phyloP scores from a whole-genome alignment of 2,888 invertebrate genomes.

The Itoplectis maculator region DNA sequence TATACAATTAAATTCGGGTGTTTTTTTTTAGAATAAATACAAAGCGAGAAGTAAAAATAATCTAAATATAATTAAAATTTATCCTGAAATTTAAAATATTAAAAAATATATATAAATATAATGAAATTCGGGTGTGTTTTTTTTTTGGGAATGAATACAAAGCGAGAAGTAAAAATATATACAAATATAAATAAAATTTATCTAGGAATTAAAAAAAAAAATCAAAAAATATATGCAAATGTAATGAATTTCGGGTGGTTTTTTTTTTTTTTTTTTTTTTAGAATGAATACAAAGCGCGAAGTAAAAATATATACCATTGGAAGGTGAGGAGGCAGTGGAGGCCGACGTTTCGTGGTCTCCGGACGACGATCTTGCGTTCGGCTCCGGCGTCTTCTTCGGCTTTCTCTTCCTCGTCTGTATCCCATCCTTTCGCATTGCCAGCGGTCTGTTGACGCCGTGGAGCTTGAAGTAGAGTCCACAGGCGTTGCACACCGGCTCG shows the following conservation, averaged over 20 bases:
- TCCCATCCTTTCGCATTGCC: conserved; percentile 98
- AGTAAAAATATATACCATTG: conserved; percentile 73
- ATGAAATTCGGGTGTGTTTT: too few species aligned
- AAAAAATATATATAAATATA: too few species aligned
- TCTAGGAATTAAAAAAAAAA: too few species aligned
- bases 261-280: neutral
- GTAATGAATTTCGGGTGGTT: neutral
- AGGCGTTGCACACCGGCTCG: conserved; percentile 99
- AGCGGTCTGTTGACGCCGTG: conserved; percentile 96
- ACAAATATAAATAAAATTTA: too few species aligned
- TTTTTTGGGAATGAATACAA: too few species aligned
- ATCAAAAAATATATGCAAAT: too few species aligned
- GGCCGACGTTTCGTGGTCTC: conserved; percentile 78
- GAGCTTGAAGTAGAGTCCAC: conserved; percentile 98
- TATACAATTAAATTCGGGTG: conserved; percentile 12
- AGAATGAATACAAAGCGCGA: neutral
- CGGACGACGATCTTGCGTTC: conserved; percentile 77
- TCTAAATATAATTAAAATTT: neutral
- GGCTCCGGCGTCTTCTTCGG: conserved; percentile 91
- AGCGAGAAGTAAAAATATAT: too few species aligned
- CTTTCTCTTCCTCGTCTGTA: conserved; percentile 98
- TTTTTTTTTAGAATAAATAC: neutral
- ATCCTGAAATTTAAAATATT: too few species aligned
- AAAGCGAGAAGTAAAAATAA: conserved; percentile 14
- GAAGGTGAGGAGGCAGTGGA: conserved; percentile 81